Percentiles rank a stretch among this genome's conserved stretches.
These are phyloP conservation scores for Scaptomyza montana DNA, from an alignment of 1,140 invertebrate species.

Conservation along the genomic window DNA sequence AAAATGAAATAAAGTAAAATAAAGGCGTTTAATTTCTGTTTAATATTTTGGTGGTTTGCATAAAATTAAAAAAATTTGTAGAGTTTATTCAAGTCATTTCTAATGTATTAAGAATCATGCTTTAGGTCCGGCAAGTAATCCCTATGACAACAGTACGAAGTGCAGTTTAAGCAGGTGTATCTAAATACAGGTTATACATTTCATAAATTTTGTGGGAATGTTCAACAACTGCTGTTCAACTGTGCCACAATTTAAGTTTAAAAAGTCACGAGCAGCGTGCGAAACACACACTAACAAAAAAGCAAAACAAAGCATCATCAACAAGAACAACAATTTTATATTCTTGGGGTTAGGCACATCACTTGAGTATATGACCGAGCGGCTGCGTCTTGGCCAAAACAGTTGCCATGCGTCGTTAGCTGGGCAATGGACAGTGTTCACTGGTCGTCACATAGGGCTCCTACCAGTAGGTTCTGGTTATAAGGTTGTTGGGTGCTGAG, in stretches of 20 bases:
- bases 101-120: too few relatives aligned
- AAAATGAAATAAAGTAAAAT: too few relatives aligned
- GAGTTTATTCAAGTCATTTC: too few relatives aligned
- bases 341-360: not conserved
- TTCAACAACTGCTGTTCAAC: not conserved
- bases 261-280: constrained; percentile 34
- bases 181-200: too few relatives aligned
- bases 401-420: constrained; percentile 68
- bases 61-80: too few relatives aligned
- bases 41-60: too few relatives aligned
- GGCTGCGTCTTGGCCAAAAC: constrained; percentile 16
- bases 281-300: constrained; percentile 8
- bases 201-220: too few relatives aligned
- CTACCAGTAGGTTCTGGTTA: not conserved
- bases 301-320: not conserved
- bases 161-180: too few relatives aligned
- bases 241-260: not conserved
- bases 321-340: not conserved
- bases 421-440: constrained; percentile 12
- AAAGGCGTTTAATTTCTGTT: too few relatives aligned
- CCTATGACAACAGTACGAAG: too few relatives aligned
- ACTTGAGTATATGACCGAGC: constrained; percentile 47
- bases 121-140: too few relatives aligned
- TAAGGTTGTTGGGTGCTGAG: not conserved
- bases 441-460: not conserved